Base-by-base conservation (phyloP, 2,797 vertebrate genomes). In the Onychomys torridus region DNA sequence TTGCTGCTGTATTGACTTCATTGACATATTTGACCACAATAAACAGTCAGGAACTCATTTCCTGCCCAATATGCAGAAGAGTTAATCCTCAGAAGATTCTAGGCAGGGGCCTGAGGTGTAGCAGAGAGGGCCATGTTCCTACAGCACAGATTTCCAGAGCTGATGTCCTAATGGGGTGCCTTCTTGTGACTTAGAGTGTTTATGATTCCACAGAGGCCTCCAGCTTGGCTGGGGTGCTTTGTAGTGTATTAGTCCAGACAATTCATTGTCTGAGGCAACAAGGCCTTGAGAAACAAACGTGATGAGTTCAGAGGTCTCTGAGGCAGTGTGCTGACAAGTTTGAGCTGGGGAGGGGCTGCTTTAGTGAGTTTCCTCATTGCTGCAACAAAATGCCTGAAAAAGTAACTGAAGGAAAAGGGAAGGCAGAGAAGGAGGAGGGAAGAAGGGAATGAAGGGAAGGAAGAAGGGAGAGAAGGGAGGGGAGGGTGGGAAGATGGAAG, bases 11-110 rank as follows among this genome's bases (percentile, higher is more conserved):
- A 97, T 98, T 95, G 98, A 98, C 97, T 98, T 97, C 95, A 96
- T 93, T 94, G 95, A 97, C 95, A 97, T 97, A 98, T 98, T 98
- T 98, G 97, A 97, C 98, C 98, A 98, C 97, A 96, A 96, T 79
- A 97, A 98, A 98, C 97, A 98, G 93, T 94, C 94, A 93, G 95
- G 94, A 98, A 97, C 98, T 98, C 95, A 98, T 98, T 98, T 98
- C 98, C 97, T 98, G 91, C 94, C 84, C 87, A 97, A 95, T 97
- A 97, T 79, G 94, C 96, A 97, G 23, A 88, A 75, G 85, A 93
- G 93, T 95, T 97, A 90, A 97, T 96, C 92, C 92, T 86, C 76
- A 85, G 87, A 40, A 69, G 81, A 49, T 76, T 63, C 63, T 29
- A 37, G 29, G 32, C 10, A 27, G 92, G 71, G 46, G 37, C 9